Evolutionary conservation across 2,888 invertebrate species (phyloP).

Genomic region (Lycaena phlaeas): DNA sequence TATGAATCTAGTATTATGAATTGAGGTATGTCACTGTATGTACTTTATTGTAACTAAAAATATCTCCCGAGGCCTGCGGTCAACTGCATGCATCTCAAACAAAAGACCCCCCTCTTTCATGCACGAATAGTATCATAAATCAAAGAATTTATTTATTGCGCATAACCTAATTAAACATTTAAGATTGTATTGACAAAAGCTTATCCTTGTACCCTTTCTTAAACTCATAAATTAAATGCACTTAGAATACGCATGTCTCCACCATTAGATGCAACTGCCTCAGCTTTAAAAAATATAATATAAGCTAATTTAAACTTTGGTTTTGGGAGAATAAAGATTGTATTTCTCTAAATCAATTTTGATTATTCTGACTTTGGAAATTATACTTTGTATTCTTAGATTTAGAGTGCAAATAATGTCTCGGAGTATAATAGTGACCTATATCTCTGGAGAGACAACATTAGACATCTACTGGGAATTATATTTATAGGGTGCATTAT

Average conservation of each 20-base stretch:
- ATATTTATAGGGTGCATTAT: slow-evolving; percentile 70
- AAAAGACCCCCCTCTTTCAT: too few relatives aligned
- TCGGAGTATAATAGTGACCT: slow-evolving; percentile 54
- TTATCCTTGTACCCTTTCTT: slow-evolving; percentile 56
- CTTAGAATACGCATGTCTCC: slow-evolving; percentile 47
- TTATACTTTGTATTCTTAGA: slow-evolving; percentile 29
- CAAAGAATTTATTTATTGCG: too few relatives aligned
- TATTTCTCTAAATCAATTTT: slow-evolving; percentile 13
- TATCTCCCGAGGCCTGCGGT: too few relatives aligned
- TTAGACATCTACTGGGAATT: slow-evolving; percentile 60
- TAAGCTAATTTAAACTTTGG: slow-evolving; percentile 16
- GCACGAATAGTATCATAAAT: too few relatives aligned
- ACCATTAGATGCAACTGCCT: slow-evolving; percentile 53
- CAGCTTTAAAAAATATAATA: slow-evolving; percentile 17
- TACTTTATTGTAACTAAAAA: too few relatives aligned
- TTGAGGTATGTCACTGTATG: too few relatives aligned
- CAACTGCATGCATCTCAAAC: too few relatives aligned
- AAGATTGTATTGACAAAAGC: slow-evolving; percentile 62
- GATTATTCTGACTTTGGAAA: slow-evolving; percentile 22
- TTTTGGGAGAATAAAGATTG: slow-evolving; percentile 9
- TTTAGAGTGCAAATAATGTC: slow-evolving; percentile 30
- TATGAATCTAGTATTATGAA: too few relatives aligned
- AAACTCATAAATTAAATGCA: slow-evolving; percentile 53
- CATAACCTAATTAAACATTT: slow-evolving; percentile 48
- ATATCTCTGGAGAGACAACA: slow-evolving; percentile 64